These are phyloP conservation scores for Zaprionus obscuricornis DNA, from an alignment of 2,888 invertebrate species.

Conservation along the genomic window DNA sequence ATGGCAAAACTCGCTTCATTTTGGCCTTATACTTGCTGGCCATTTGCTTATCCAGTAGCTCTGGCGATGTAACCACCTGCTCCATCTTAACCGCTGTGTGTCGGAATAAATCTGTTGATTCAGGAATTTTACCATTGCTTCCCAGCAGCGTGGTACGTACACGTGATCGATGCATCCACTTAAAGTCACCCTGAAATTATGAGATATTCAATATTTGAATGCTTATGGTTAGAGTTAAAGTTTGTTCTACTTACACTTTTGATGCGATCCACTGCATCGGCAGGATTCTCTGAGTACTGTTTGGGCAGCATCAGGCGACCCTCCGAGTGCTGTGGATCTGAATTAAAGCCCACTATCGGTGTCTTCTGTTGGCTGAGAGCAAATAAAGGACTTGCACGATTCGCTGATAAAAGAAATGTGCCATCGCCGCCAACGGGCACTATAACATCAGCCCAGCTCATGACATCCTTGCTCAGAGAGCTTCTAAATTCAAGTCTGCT, in stretches of 20 bases:
- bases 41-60: conserved; percentile 69
- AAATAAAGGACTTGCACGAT: conserved; percentile 82
- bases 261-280: conserved; percentile 90
- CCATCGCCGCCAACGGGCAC: conserved; percentile 98
- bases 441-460: conserved; percentile 96
- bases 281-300: conserved; percentile 91
- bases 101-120: conserved; percentile 84
- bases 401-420: conserved; percentile 97
- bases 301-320: conserved; percentile 96
- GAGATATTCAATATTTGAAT: conserved; percentile 6
- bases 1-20: conserved; percentile 88
- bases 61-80: conserved; percentile 79
- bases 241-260: conserved; percentile 86
- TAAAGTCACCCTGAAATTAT: conserved; percentile 88
- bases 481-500: conserved; percentile 83
- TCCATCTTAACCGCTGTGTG: conserved; percentile 82
- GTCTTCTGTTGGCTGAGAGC: conserved; percentile 85
- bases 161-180: conserved; percentile 94
- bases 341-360: conserved; percentile 98
- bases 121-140: conserved; percentile 83
- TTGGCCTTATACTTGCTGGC: conserved; percentile 80
- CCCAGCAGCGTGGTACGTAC: conserved; percentile 94
- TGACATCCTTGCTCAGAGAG: conserved; percentile 85
- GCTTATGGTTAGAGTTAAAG: not conserved
- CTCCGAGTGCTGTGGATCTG: conserved; percentile 96